phyloP scores from a whole-genome alignment of 1,140 invertebrate genomes.

The Drosophila varians region DNA sequence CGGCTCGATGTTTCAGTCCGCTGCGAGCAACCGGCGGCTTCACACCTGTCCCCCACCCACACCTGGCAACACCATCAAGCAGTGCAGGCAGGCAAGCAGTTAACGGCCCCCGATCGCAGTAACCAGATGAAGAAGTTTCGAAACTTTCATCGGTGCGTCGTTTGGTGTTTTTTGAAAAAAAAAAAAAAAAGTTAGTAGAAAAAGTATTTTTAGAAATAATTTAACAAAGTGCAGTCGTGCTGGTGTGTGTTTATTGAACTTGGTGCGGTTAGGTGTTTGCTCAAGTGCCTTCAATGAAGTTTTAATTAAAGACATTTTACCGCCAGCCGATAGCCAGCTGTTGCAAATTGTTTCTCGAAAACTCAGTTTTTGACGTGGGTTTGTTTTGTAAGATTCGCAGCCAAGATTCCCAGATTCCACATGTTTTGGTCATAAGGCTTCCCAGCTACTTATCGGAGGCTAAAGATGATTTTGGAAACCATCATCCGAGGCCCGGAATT shows the following conservation, averaged over 20 bases:
- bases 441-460: constrained; percentile 33
- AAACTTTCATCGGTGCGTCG: constrained; percentile 35
- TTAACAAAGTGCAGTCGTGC: constrained; percentile 11
- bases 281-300: constrained; percentile 52
- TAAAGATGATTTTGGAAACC: constrained; percentile 4
- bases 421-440: neutral
- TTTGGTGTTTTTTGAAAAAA: constrained; percentile 33
- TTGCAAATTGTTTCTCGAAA: neutral
- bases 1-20: constrained; percentile 59
- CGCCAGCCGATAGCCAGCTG: constrained; percentile 17
- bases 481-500: constrained; percentile 30
- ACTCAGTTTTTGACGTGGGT: neutral
- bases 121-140: constrained; percentile 10
- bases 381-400: neutral
- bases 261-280: constrained; percentile 37
- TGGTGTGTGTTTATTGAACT: constrained; percentile 25
- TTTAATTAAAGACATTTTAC: constrained; percentile 55
- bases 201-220: constrained; percentile 16
- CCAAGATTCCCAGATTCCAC: neutral
- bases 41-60: constrained; percentile 57
- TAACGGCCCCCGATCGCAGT: constrained; percentile 15
- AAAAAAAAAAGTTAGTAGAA: constrained; percentile 26
- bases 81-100: constrained; percentile 26
- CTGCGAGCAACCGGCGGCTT: constrained; percentile 71
- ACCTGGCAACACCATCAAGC: constrained; percentile 14